A percentile compares a stretch with the other conserved stretches of the same genome.
Conservation (phyloP, 92 coral and sea anemone species). For the Epizoanthus scotinus region DNA sequence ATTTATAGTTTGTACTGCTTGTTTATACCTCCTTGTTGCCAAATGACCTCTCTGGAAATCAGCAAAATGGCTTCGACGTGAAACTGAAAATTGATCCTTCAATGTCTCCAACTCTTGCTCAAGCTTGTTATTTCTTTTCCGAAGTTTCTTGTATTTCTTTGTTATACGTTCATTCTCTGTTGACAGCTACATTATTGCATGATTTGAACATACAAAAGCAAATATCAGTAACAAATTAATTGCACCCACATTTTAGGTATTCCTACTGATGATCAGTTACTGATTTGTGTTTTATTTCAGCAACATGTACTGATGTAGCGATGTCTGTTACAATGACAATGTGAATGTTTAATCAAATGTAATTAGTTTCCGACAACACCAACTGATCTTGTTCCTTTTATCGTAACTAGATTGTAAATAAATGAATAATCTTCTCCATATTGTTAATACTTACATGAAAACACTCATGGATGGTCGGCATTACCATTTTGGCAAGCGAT, state of each 20-base stretch:
- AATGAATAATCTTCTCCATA: too few relatives aligned
- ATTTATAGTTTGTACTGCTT: too few relatives aligned
- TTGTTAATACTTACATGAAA: conserved; percentile 55
- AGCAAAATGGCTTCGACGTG: conserved; percentile 31
- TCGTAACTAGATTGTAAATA: background rate
- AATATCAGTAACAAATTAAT: too few relatives aligned
- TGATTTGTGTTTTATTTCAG: too few relatives aligned
- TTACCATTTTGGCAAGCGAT: conserved; percentile 41
- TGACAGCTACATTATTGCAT: conserved; percentile 57
- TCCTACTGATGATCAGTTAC: too few relatives aligned
- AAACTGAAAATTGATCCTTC: conserved; percentile 50
- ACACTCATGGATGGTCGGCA: conserved; percentile 83
- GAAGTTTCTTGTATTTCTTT: conserved; percentile 82
- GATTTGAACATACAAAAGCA: background rate
- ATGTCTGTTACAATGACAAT: too few relatives aligned
- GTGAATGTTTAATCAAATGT: too few relatives aligned
- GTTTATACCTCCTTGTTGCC: conserved; percentile 54
- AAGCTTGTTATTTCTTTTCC: conserved; percentile 59
- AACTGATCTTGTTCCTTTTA: too few relatives aligned
- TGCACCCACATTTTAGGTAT: too few relatives aligned
- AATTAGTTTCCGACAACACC: too few relatives aligned
- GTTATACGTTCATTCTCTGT: conserved; percentile 83
- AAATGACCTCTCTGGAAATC: conserved; percentile 37
- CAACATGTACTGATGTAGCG: too few relatives aligned
- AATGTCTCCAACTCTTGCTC: conserved; percentile 69